Evolutionary conservation across 2,797 vertebrate genomes (phyloP).

Genomic region (Sylvia borin): DNA sequence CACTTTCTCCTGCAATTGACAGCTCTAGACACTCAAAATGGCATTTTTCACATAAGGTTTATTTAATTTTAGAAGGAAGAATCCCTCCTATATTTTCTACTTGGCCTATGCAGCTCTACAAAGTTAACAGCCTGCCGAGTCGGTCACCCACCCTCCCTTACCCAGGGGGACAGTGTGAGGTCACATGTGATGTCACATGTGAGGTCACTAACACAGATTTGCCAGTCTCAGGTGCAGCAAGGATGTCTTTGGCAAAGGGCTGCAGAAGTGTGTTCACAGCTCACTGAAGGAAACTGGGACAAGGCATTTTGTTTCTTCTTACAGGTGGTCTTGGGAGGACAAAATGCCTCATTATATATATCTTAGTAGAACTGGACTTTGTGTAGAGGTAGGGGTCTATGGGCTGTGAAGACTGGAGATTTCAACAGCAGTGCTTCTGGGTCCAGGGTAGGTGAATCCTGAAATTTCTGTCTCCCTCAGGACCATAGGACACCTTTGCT

Average conservation of each 20-base stretch:
- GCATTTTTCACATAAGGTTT: slow-evolving; percentile 45
- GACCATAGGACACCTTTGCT: neutral
- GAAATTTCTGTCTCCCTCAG: neutral
- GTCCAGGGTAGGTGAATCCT: neutral
- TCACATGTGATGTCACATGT: neutral
- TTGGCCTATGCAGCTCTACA: neutral
- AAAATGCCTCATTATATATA: neutral
- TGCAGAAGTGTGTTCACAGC: neutral
- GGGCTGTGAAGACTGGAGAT: neutral
- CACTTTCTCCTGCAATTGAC: slow-evolving; percentile 63
- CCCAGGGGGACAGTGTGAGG: neutral
- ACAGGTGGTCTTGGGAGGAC: neutral
- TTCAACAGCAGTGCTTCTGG: neutral
- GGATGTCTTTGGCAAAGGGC: neutral
- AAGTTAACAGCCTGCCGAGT: neutral
- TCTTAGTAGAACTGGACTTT: neutral
- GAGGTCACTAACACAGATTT: neutral
- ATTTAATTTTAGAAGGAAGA: slow-evolving; percentile 46
- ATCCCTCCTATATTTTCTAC: neutral
- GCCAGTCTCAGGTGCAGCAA: neutral
- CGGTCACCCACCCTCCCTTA: neutral
- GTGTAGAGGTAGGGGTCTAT: neutral
- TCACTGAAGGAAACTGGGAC: neutral
- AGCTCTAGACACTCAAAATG: slow-evolving; percentile 63
- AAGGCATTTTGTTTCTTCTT: neutral